Conservation (phyloP, 2,113 vertebrate genomes). For the Phocoena sinus region DNA sequence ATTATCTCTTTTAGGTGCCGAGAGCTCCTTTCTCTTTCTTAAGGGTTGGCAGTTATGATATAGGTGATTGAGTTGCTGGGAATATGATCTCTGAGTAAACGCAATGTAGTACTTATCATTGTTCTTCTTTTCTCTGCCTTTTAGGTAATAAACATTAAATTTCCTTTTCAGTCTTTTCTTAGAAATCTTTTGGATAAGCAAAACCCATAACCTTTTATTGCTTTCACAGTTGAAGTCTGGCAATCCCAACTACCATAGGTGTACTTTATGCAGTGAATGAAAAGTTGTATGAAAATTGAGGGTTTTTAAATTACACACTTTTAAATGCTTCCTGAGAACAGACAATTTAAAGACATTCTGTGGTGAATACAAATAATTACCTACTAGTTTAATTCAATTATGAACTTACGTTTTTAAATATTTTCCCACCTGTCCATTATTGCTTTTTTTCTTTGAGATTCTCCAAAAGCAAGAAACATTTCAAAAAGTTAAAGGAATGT, state of each 20-base stretch:
- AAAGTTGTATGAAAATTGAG: slow-evolving; percentile 30
- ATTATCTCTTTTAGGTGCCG: background rate
- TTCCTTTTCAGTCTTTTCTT: slow-evolving; percentile 33
- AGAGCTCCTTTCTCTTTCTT: background rate
- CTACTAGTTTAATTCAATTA: slow-evolving; percentile 28
- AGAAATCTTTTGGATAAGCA: slow-evolving; percentile 10
- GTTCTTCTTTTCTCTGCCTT: background rate
- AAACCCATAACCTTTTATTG: background rate
- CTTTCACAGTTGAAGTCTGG: slow-evolving; percentile 7
- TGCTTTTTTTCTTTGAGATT: slow-evolving; percentile 17
- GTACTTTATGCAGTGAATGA: background rate
- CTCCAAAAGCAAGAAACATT: background rate
- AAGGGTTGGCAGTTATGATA: background rate
- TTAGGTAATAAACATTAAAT: background rate
- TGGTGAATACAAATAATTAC: slow-evolving; percentile 12
- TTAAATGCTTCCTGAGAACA: background rate
- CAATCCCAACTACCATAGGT: background rate
- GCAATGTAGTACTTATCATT: background rate
- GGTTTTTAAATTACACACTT: background rate
- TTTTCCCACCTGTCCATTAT: background rate
- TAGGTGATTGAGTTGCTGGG: background rate
- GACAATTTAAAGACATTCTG: background rate
- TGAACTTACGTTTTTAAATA: background rate
- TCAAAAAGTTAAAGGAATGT: background rate
- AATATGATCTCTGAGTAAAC: background rate